phyloP scores from a whole-genome alignment of 92 coral and sea anemone species.

The Umimayanthus chanpuru region DNA sequence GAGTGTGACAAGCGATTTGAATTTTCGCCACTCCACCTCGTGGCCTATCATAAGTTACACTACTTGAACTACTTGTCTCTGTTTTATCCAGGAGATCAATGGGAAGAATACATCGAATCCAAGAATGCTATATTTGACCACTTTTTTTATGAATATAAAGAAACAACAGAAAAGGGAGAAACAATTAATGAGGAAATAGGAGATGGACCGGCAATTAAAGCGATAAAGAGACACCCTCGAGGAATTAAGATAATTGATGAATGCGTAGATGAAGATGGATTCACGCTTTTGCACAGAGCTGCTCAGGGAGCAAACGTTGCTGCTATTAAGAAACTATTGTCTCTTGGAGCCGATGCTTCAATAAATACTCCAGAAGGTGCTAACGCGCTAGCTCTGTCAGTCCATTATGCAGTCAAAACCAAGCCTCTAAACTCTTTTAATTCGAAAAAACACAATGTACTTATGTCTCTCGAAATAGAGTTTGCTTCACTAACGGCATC shows the following conservation, averaged over 20 bases:
- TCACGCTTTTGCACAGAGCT: conserved; percentile 62
- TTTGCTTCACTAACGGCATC: conserved; percentile 46
- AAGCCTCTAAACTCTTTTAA: neutral
- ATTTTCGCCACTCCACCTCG: conserved; percentile 48
- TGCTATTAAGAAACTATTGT: conserved; percentile 39
- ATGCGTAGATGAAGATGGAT: conserved; percentile 65
- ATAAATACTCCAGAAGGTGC: conserved; percentile 13
- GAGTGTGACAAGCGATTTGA: conserved; percentile 46
- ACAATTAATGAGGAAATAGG: conserved; percentile 7
- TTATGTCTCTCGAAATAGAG: conserved; percentile 47
- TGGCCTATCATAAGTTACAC: conserved; percentile 34
- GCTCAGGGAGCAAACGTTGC: conserved; percentile 71
- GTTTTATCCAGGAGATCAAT: conserved; percentile 25
- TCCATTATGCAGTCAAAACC: conserved; percentile 37
- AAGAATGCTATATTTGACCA: conserved; percentile 51
- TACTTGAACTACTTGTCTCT: conserved; percentile 22
- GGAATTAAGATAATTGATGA: conserved; percentile 45
- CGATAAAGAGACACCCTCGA: conserved; percentile 54
- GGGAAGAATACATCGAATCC: conserved; percentile 9
- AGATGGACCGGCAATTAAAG: conserved; percentile 30
- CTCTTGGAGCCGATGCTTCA: conserved; percentile 43
- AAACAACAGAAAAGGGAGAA: neutral
- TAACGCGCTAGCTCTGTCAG: conserved; percentile 24
- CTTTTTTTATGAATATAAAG: conserved; percentile 35
- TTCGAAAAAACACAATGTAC: neutral